These are phyloP conservation scores for Bombyx huttoni DNA, from an alignment of 2,888 invertebrate genomes.

Conservation along the genomic window DNA sequence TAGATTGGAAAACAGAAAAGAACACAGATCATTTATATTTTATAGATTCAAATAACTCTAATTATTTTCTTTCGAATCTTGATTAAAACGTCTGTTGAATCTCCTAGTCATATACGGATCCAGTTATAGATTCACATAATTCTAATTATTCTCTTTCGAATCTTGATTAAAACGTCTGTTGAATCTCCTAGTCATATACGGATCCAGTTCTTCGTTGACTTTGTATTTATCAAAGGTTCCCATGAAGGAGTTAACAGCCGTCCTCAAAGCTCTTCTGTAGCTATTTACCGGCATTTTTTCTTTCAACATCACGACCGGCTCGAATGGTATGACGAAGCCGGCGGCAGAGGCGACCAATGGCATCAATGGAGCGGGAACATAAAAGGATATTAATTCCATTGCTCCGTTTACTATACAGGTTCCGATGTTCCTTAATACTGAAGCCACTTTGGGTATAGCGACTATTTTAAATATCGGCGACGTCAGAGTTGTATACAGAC, in stretches of 20 bases:
- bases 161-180: slow-evolving; percentile 36
- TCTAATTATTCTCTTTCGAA: slow-evolving; percentile 4
- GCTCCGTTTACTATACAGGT: slow-evolving; percentile 54
- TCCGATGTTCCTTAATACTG: slow-evolving; percentile 45
- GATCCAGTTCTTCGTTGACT: slow-evolving; percentile 34
- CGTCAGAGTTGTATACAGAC: slow-evolving; percentile 23
- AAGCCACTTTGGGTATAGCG: slow-evolving; percentile 31
- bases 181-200: slow-evolving; percentile 53
- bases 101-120: slow-evolving; percentile 55
- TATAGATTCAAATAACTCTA: background rate
- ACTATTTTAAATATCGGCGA: slow-evolving; percentile 25
- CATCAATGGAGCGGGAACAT: slow-evolving; percentile 50
- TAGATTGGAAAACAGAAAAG: too few relatives aligned
- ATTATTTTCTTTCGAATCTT: slow-evolving; percentile 5
- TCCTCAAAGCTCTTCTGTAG: slow-evolving; percentile 49
- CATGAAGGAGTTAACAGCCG: slow-evolving; percentile 43
- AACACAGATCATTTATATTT: background rate
- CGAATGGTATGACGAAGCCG: slow-evolving; percentile 54
- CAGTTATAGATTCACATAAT: slow-evolving; percentile 10
- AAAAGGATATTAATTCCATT: slow-evolving; percentile 48
- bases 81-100: slow-evolving; percentile 44
- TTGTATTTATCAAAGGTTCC: slow-evolving; percentile 49
- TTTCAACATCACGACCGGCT: slow-evolving; percentile 47
- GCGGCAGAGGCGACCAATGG: slow-evolving; percentile 54
- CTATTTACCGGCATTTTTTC: slow-evolving; percentile 53